phyloP scores from a whole-genome alignment of 2,888 invertebrate genomes.

The Gandaritis pyraliata region DNA sequence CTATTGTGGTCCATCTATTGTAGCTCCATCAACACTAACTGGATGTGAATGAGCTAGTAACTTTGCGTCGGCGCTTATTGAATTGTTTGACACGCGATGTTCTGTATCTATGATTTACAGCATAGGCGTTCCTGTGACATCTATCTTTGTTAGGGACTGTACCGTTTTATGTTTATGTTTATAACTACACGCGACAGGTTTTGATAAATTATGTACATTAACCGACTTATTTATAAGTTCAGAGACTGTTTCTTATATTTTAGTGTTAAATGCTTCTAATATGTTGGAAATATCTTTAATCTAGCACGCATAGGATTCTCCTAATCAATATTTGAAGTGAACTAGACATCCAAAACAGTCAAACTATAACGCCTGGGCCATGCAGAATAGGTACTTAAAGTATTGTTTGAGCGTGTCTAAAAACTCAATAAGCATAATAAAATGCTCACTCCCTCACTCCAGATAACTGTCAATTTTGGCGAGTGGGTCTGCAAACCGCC shows the following conservation, averaged over 20 bases:
- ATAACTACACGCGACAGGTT: not conserved
- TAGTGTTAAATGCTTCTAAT: too few species aligned
- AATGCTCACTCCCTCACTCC: constrained; percentile 7
- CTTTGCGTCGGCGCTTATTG: constrained; percentile 58
- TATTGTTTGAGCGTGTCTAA: constrained; percentile 15
- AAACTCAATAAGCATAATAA: constrained; percentile 19
- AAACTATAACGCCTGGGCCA: too few species aligned
- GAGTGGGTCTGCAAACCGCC: constrained; percentile 32
- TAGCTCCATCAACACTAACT: constrained; percentile 53
- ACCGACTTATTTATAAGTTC: too few species aligned
- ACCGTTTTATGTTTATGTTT: constrained; percentile 5
- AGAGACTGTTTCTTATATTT: too few species aligned
- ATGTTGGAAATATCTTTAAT: too few species aligned
- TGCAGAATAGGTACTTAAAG: too few species aligned
- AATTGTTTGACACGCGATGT: constrained; percentile 65
- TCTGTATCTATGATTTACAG: constrained; percentile 34
- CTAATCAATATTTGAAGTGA: too few species aligned
- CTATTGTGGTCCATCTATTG: constrained; percentile 49
- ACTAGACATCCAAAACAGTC: too few species aligned
- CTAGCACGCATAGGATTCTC: too few species aligned
- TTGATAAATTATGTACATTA: too few species aligned
- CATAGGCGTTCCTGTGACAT: constrained; percentile 3
- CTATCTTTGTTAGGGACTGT: constrained; percentile 16
- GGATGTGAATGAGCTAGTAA: constrained; percentile 55
- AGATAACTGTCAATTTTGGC: constrained; percentile 34